phyloP scores from a whole-genome alignment of 2,113 vertebrate genomes.

The Astatotilapia flaviijosephi region DNA sequence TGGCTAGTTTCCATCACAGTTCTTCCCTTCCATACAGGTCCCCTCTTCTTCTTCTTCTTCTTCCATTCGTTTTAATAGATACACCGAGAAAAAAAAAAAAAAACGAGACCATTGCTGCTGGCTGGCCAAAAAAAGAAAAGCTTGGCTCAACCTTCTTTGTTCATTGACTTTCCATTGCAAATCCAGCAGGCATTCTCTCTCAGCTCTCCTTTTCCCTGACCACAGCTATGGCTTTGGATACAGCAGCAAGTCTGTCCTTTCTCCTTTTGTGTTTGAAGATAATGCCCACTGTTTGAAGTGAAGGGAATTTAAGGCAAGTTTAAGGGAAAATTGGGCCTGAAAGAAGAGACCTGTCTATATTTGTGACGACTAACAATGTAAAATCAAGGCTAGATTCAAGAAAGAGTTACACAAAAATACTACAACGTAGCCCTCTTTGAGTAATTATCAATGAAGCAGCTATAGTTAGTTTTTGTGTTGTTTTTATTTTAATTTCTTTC shows the following conservation, averaged over 20 bases:
- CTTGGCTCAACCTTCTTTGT: constrained; percentile 63
- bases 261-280: constrained; percentile 64
- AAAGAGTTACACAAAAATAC: not conserved
- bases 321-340: constrained; percentile 34
- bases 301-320: constrained; percentile 31
- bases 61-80: constrained; percentile 43
- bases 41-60: not conserved
- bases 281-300: constrained; percentile 58
- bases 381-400: not conserved
- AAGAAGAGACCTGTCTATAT: not conserved
- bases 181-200: constrained; percentile 65
- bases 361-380: not conserved
- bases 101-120: constrained; percentile 40
- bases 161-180: constrained; percentile 70
- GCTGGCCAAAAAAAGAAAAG: constrained; percentile 54
- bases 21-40: constrained; percentile 41
- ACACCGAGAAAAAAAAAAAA: constrained; percentile 14
- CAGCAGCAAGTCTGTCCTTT: constrained; percentile 61
- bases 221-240: constrained; percentile 66
- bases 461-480: not conserved
- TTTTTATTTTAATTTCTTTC: not conserved
- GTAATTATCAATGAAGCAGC: not conserved
- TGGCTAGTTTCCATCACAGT: constrained; percentile 56
- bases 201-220: constrained; percentile 56
- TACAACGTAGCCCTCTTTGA: not conserved